Evolutionary conservation across 2,888 invertebrate genomes (phyloP).

Genomic region (Drosophila quinaria): DNA sequence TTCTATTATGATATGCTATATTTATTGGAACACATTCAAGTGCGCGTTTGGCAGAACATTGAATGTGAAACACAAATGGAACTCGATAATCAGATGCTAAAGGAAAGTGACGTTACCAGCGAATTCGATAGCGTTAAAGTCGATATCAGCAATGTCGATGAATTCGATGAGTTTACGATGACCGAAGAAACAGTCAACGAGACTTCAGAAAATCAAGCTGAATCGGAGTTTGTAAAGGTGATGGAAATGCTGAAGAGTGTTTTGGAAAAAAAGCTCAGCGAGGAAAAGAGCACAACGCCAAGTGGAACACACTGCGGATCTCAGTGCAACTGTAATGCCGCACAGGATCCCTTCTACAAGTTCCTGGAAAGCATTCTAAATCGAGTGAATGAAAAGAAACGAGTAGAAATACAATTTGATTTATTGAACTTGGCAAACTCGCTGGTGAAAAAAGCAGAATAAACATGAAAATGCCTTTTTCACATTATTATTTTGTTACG

Average conservation of each 20-base stretch:
- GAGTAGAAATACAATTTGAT: conserved; percentile 46
- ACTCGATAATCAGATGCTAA: background rate
- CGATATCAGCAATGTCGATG: background rate
- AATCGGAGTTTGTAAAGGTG: conserved; percentile 30
- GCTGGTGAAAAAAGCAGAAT: conserved; percentile 15
- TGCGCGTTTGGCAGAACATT: background rate
- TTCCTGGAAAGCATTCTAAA: conserved; percentile 49
- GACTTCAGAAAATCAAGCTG: background rate
- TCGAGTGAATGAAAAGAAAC: conserved; percentile 35
- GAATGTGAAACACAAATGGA: background rate
- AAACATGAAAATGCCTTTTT: background rate
- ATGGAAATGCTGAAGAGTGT: conserved; percentile 38
- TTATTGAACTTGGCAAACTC: conserved; percentile 43
- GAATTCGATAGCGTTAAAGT: background rate
- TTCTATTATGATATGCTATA: conserved; percentile 30
- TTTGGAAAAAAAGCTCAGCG: conserved; percentile 21
- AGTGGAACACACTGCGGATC: background rate
- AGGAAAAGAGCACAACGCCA: background rate
- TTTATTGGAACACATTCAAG: conserved; percentile 33
- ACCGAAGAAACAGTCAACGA: background rate
- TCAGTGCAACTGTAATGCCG: background rate
- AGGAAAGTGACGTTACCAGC: background rate
- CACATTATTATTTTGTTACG: no score
- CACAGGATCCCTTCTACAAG: conserved; percentile 47
- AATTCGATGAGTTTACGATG: background rate